phyloP scores from a whole-genome alignment of 2,797 vertebrate species.

The Oreochromis grahami region DNA sequence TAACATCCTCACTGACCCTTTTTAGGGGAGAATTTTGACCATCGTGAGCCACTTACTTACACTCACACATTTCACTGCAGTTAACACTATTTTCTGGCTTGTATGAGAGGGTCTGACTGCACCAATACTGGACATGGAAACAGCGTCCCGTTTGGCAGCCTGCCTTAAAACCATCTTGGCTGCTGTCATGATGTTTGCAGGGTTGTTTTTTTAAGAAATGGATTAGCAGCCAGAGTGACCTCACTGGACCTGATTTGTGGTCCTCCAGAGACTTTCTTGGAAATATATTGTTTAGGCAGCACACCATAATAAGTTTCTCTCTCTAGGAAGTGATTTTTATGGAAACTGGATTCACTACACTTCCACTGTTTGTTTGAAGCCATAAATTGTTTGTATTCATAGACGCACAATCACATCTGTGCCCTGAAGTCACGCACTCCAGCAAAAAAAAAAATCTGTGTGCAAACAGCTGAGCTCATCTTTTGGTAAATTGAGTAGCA shows the following conservation, averaged over 20 bases:
- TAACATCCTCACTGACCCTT: neutral
- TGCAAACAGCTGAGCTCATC: conserved; percentile 8
- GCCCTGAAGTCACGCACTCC: neutral
- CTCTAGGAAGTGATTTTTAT: neutral
- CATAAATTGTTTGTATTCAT: neutral
- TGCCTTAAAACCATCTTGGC: neutral
- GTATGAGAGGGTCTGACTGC: neutral
- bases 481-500: neutral
- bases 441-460: neutral
- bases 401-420: neutral
- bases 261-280: neutral
- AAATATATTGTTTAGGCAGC: neutral
- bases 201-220: neutral
- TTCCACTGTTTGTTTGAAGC: neutral
- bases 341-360: neutral
- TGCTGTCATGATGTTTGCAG: neutral
- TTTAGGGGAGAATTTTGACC: neutral
- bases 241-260: neutral
- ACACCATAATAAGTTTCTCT: neutral
- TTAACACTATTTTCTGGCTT: accelerated
- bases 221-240: neutral
- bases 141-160: neutral
- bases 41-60: neutral
- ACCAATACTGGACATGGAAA: neutral
- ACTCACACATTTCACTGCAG: neutral